Base-by-base conservation (phyloP, 2,888 invertebrate genomes). In the Pogonocherus hispidulus region DNA sequence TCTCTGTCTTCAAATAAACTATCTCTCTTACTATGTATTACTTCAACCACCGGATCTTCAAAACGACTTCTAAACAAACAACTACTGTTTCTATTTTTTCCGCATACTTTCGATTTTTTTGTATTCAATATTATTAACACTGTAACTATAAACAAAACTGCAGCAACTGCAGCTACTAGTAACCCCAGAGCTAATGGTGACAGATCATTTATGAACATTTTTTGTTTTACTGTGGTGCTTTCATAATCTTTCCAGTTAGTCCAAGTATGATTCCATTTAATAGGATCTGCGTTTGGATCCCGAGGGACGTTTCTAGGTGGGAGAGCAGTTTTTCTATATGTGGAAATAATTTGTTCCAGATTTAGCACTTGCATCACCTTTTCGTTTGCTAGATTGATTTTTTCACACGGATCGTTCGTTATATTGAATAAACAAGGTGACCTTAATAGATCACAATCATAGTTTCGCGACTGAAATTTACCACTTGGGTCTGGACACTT, bases 231-330 rank as follows among this genome's bases (percentile, higher is more conserved):
- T 3, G 71, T 57, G 3, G 81, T 78, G 59, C 88, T 87, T 69
- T 85, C 84, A 86, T 88, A 88, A 75, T 90, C 89, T 75, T 84
- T 81, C 91, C 91, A 91, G 73, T 85, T 86, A 1, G 86, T 86
- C 91, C 91, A 91, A 0, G 87, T 87, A 57, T 87, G 86, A 59
- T 89, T 87, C 85, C 88, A 89, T 4, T 84, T 74, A 0, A 76
- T 75, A 0, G 91, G 91, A 83, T 90, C 85, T 0, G 88, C 87
- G 1, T 82, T 83, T 0, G 84, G 82, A 71, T 88, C 87, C 0
- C 81, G 76, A 0, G 86, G 84, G 0, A 85, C 74, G 67, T 89
- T 89, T 63, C 84, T 84, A 0, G 88, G 84, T 0, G 84, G 80
- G 14, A 87, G 60, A 0, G 87, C 85, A 0, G 85, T 85, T 47